Evolutionary conservation across 2,797 vertebrate species (phyloP), one percentile per base, ranked within the genome.

Genomic region (Babyrousa celebensis): DNA sequence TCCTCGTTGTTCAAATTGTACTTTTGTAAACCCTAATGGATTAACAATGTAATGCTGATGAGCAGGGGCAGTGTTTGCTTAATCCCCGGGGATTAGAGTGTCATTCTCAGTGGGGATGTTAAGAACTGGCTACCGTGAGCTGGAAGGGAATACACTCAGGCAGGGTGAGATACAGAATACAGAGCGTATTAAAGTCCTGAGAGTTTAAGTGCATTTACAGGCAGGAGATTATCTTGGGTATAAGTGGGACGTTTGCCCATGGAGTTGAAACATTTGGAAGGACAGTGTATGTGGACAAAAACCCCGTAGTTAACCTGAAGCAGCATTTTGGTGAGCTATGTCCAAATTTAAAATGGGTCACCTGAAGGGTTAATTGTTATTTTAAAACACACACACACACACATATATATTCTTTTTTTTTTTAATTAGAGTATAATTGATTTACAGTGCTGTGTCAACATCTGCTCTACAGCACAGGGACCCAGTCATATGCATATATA

Each of bases 1-100:
- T 91, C 87, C 88, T 95, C 14, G 16, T 80, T 95, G 88, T 96
- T 78, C 84, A 90, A 93, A 86, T 65, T 67, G 82, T 78, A 88
- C 65, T 96, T 98, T 95, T 94, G 82, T 93, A 97, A 97, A 98
- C 96, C 95, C 94, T 86, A 80, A 56, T 86, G 96, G 96, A 98
- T 98, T 97, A 95, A 90, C 56, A 70, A 85, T 95, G 96, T 92
- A 96, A 94, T 84, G 65, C 70, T 68, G 65, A 85, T 95, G 95
- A 56, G 72, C 77, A 80, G 63, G 71, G 87, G 65, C 72, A 86
- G 84, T 70, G 82, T 90, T 95, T 92, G 36, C 65, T 70, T 97
- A 96, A 97, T 98, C 93, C 56, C 36, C 21, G 56, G 86, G 93
- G 84, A 97, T 97, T 94, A 93, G 86, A 72, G 63, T 88, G 94